A percentile compares a stretch with the other conserved stretches of the same genome.
These are phyloP conservation scores for Pachycephus smyrnensis DNA, from an alignment of 2,888 invertebrate genomes.

Conservation along the genomic window DNA sequence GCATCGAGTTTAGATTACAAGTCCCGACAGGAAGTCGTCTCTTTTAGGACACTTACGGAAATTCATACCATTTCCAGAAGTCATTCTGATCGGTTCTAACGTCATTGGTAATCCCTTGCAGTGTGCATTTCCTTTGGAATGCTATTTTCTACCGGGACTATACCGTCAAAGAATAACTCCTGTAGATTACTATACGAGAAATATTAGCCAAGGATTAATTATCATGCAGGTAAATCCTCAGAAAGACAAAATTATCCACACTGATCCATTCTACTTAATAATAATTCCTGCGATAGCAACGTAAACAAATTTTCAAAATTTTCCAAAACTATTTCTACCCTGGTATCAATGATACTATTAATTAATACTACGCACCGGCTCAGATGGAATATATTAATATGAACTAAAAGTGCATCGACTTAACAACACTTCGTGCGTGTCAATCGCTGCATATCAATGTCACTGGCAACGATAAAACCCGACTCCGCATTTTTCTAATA, in stretches of 20 bases:
- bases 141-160: neutral
- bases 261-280: neutral
- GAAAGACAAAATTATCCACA: neutral
- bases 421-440: neutral
- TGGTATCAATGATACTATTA: neutral
- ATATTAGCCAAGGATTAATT: neutral
- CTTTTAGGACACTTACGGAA: neutral
- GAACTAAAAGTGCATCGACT: neutral
- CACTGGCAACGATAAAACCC: neutral
- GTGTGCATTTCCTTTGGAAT: neutral
- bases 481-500: neutral
- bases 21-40: neutral
- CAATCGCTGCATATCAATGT: neutral
- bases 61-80: neutral
- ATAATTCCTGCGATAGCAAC: neutral
- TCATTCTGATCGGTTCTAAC: neutral
- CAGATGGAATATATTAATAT: neutral
- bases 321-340: neutral
- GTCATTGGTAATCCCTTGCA: neutral
- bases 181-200: neutral
- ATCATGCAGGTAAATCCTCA: too few species aligned
- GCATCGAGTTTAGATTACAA: neutral
- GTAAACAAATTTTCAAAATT: neutral
- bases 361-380: neutral
- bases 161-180: neutral